phyloP scores from a whole-genome alignment of 2,888 invertebrate genomes.

The Ischnus inquisitorius region DNA sequence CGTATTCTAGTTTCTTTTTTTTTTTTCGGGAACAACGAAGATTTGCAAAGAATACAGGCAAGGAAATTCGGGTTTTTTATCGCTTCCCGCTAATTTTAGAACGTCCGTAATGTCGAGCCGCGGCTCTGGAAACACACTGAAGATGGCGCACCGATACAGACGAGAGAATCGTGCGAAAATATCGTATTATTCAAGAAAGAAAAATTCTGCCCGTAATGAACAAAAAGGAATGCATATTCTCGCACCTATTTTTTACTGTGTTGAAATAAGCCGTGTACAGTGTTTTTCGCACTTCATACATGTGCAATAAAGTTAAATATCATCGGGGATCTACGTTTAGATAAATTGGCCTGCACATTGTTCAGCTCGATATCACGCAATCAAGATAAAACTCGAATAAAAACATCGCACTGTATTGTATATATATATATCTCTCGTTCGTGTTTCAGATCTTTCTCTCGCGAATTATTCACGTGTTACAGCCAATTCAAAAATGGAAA shows the following conservation, averaged over 20 bases:
- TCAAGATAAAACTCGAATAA: slow-evolving; percentile 24
- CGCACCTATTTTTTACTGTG: neutral
- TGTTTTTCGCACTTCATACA: neutral
- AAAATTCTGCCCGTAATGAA: neutral
- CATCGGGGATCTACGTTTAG: slow-evolving; percentile 8
- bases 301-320: neutral
- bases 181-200: neutral
- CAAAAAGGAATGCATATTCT: neutral
- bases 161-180: neutral
- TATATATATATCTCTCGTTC: neutral
- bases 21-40: neutral
- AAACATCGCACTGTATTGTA: neutral
- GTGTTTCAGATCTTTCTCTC: slow-evolving; percentile 9
- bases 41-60: neutral
- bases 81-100: neutral
- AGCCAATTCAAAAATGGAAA: neutral
- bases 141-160: neutral
- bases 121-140: neutral
- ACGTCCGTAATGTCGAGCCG: neutral
- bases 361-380: slow-evolving; percentile 38
- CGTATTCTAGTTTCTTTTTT: neutral
- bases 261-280: neutral
- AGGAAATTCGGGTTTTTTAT: neutral
- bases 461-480: slow-evolving; percentile 29
- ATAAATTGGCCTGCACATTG: neutral